Conservation (phyloP, 92 coral and sea anemone genomes). For the Paramuricea clavata region DNA sequence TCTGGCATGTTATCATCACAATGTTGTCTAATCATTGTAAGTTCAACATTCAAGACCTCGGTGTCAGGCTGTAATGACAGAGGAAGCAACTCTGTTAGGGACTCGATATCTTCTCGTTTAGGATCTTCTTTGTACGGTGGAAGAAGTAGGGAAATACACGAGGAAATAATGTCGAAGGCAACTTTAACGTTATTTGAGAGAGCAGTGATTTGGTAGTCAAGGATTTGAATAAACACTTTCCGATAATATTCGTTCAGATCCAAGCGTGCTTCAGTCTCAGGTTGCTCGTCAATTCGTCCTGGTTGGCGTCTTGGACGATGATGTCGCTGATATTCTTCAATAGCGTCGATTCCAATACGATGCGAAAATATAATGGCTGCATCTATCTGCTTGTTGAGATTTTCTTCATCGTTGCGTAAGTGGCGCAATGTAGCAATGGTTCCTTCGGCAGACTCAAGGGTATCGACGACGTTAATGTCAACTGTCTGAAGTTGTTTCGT, state of each 20-base stretch:
- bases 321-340: conserved; percentile 25
- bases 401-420: conserved; percentile 24
- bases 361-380: neutral
- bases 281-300: conserved; percentile 9
- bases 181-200: conserved; percentile 11
- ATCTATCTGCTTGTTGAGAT: conserved; percentile 21
- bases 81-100: conserved; percentile 10
- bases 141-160: conserved; percentile 8
- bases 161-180: conserved; percentile 12
- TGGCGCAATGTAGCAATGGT: conserved; percentile 13
- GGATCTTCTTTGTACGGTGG: conserved; percentile 29
- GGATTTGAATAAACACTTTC: conserved; percentile 19
- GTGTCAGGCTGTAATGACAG: conserved; percentile 27
- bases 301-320: conserved; percentile 16
- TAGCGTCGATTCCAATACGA: conserved; percentile 30
- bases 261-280: neutral
- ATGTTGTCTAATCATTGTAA: conserved; percentile 31
- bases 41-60: conserved; percentile 29
- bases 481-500: conserved; percentile 21
- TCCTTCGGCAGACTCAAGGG: conserved; percentile 25
- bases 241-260: conserved; percentile 1
- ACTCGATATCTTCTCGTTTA: conserved; percentile 20
- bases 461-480: conserved; percentile 34
- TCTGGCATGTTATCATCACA: conserved; percentile 24
- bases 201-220: neutral